Evolutionary conservation across 2,797 vertebrate species (phyloP), one percentile per base, ranked within the genome.

Genomic region (Steatocranus sp.): DNA sequence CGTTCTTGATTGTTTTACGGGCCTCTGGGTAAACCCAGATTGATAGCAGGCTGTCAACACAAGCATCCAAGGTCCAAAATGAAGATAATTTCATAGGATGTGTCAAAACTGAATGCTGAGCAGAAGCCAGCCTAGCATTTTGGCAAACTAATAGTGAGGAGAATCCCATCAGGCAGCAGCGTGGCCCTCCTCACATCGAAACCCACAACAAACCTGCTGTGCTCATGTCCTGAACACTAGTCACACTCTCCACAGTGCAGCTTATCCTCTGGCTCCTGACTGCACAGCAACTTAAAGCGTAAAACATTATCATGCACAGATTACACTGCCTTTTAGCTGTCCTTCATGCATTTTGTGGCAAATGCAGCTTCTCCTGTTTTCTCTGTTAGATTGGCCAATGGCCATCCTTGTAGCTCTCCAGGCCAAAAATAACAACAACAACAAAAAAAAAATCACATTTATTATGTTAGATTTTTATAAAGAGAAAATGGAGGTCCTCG

Each of bases 1-100:
- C 48, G 18, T 86, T 79, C 63, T 73, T 73, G 74, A 84, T 89
- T 73, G 88, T 85, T 88, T 85, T 32, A 79, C 38, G 48, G 34
- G 48, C 75, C 51, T 76, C 23, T 34, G 11, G n/a, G 20, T 75
- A 53, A 50, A 15, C 46, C 66, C 38, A 51, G 75, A 82, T 48
- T 36, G 77, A 77, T 32, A 56, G 34, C 46, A 66, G 63, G 36
- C 27, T 25, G 25, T 38, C 38, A 34, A 23, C 53, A 50, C 10
- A 32, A 14, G 12, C 50, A 56, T 49, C 53, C 58, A 30, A n/a
- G 75, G 61, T 53, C 11, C 41, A 12, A 82, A 30, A 9, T 17
- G 75, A 81, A 81, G 25, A 27, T 8, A 8, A 43, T 17, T 75
- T 32, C 15, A 41, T n/a, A 41, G 18, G 5, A 66, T 54, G 17